Conservation (phyloP, 2,888 invertebrate species). For the Microplitis manilae region DNA sequence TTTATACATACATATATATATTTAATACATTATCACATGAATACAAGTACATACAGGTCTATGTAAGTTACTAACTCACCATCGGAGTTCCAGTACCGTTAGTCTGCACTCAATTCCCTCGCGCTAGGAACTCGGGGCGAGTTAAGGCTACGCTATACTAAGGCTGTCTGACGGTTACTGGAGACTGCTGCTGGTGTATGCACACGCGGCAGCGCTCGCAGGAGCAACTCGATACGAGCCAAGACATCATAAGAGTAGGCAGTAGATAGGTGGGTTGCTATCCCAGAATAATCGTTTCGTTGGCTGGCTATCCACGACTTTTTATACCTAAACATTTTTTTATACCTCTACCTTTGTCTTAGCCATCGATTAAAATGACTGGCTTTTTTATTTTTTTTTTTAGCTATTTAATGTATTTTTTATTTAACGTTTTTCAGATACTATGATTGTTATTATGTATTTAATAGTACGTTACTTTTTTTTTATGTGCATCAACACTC, state of each 20-base stretch:
- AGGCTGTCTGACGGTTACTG: neutral
- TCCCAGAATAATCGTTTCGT: neutral
- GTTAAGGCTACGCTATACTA: neutral
- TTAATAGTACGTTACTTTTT: neutral
- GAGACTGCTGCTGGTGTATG: neutral
- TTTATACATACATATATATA: no score
- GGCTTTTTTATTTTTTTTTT: neutral
- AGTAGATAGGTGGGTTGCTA: neutral
- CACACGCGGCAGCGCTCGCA: neutral
- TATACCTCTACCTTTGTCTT: neutral
- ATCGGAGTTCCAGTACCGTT: conserved; percentile 66
- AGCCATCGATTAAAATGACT: neutral
- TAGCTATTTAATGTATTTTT: neutral
- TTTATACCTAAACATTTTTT: neutral
- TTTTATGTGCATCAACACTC: neutral
- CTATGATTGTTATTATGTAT: neutral
- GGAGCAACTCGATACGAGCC: neutral
- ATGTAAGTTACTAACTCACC: conserved; percentile 46
- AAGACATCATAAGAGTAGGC: neutral
- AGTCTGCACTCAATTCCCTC: conserved; percentile 49
- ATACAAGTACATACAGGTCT: no score
- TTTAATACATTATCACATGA: no score
- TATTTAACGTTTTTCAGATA: neutral
- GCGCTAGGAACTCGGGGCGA: conserved; percentile 50
- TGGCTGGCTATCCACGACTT: neutral